Conservation (phyloP, 2,888 invertebrate genomes). For the Onchidella celtica region DNA sequence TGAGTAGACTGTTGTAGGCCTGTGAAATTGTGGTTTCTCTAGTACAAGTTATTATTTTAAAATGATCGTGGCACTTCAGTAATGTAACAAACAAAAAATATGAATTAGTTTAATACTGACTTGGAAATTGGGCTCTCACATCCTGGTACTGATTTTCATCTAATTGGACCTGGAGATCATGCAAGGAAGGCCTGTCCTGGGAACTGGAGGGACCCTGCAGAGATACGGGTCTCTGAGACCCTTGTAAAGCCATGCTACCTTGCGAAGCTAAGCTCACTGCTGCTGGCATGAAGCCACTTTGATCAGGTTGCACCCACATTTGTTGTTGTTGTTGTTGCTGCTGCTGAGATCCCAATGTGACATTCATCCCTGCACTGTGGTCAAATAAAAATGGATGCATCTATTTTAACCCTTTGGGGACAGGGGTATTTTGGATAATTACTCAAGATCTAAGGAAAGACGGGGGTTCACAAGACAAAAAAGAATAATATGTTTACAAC, state of each 20-base stretch:
- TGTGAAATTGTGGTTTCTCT: too few species aligned
- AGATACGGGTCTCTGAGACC: constrained; percentile 1
- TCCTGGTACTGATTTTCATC: constrained; percentile 50
- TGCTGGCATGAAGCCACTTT: constrained; percentile 39
- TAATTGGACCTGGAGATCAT: constrained; percentile 26
- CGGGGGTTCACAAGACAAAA: too few species aligned
- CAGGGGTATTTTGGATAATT: too few species aligned
- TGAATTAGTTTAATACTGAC: constrained; percentile 22
- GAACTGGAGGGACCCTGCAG: neutral
- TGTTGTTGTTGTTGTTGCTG: constrained; percentile 43
- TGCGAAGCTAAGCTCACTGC: constrained; percentile 21
- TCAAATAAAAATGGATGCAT: too few species aligned
- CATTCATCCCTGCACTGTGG: constrained; percentile 14
- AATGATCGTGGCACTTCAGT: too few species aligned
- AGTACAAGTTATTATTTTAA: too few species aligned
- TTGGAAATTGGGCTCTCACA: constrained; percentile 51
- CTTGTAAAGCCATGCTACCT: constrained; percentile 21
- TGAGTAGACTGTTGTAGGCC: too few species aligned
- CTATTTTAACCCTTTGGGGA: too few species aligned
- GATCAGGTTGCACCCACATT: constrained; percentile 46
- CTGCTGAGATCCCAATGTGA: neutral
- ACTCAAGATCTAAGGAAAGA: too few species aligned
- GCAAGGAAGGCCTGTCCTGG: neutral
- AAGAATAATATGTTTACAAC: too few species aligned
- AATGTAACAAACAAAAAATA: too few species aligned